Base-by-base conservation (phyloP, 2,888 invertebrate species). In the Caenorhabditis uteleia region DNA sequence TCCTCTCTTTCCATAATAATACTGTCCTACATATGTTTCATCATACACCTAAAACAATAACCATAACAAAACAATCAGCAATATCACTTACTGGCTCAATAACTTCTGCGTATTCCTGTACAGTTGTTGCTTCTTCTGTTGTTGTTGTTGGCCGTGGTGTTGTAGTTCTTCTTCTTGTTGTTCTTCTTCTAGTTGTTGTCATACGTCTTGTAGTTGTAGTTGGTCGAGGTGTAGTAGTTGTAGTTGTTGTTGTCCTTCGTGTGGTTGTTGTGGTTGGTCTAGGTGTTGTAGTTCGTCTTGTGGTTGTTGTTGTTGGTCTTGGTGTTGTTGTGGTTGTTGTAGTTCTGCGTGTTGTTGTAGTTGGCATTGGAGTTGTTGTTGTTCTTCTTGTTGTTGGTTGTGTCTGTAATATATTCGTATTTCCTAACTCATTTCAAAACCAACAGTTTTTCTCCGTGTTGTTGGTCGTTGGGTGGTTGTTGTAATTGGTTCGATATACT, bases 1-100 rank as follows among this genome's bases (percentile, higher is more conserved):
- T 44, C 66, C 61, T 23, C 50, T 50, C 18, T 54, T 58, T 18
- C 62, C 62, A 39, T 70, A 70, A 43, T 66, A 70, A 53, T 70
- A 70, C 31, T 66, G 62, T 18, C 66, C 70, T 36, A 66, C 67
- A 18, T 54, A 62, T 2, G 62, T 59, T 26, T 66, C 66, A 20
- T 66, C 66, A 42, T 59, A 66, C 21, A 50, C 16, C 59, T 61
- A 27, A 27, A 54, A 54, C 27, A 25, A 21, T n/a, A n/a, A n/a
- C n/a, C n/a, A n/a, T n/a, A n/a, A n/a, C n/a, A n/a, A n/a, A n/a
- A n/a, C n/a, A n/a, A n/a, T n/a, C n/a, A n/a, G n/a, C n/a, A n/a
- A n/a, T 7, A n/a, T 12, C n/a, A 34, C 5, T 34, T 34, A 34
- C 34, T 12, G 34, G 34, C n/a, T 34, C 14, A n/a, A n/a, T 16